These are phyloP conservation scores for Micrastur ruficollis DNA, from an alignment of 2,797 vertebrate species.

Conservation along the genomic window DNA sequence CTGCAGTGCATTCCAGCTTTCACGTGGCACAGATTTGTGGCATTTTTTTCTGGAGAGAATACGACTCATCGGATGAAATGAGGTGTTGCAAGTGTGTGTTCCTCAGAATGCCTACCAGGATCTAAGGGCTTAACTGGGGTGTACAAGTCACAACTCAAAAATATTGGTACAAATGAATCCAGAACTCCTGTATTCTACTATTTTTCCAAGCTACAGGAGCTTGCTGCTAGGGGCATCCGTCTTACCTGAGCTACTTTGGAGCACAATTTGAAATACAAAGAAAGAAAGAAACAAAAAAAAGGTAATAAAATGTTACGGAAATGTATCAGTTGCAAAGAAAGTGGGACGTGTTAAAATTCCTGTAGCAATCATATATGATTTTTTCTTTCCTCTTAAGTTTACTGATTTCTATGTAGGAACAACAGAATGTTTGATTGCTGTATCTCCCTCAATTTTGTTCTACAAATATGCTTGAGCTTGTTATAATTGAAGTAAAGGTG, in stretches of 20 bases:
- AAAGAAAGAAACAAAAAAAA: neutral
- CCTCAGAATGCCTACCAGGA: neutral
- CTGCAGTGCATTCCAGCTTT: neutral
- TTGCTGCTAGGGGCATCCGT: neutral
- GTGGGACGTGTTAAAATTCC: neutral
- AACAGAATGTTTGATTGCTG: neutral
- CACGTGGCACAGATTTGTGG: neutral
- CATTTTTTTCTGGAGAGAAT: neutral
- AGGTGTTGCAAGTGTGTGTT: neutral
- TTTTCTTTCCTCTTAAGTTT: neutral
- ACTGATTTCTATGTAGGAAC: neutral
- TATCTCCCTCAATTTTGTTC: neutral
- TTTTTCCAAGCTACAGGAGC: neutral
- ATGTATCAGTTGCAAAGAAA: neutral
- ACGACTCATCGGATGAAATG: neutral
- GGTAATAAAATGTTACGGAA: neutral
- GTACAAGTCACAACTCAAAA: neutral
- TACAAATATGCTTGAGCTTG: neutral
- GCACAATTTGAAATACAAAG: neutral
- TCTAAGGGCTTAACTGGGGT: neutral
- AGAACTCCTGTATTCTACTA: neutral
- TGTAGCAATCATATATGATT: neutral
- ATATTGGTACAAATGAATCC: neutral
- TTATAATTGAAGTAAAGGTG: neutral
- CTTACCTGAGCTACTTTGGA: neutral